Evolutionary conservation across 2,113 vertebrate genomes (phyloP).

Genomic region (Arvicanthis niloticus): DNA sequence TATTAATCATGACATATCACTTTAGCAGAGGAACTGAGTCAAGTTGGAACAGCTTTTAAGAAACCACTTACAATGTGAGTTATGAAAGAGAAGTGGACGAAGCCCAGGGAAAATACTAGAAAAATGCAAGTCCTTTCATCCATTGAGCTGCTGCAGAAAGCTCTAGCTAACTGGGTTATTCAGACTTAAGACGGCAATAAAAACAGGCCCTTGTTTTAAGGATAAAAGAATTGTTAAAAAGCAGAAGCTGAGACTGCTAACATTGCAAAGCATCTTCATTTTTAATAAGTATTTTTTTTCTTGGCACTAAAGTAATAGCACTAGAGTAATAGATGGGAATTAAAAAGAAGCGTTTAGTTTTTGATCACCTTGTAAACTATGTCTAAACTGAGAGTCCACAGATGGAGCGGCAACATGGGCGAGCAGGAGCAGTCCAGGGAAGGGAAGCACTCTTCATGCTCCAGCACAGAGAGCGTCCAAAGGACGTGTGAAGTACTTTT

Average conservation of each 20-base stretch:
- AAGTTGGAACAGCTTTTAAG: slow-evolving; percentile 76
- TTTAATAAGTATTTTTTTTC: slow-evolving; percentile 52
- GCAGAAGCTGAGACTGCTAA: slow-evolving; percentile 55
- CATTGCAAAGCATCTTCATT: slow-evolving; percentile 52
- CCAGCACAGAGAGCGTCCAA: background rate
- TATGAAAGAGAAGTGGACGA: slow-evolving; percentile 78
- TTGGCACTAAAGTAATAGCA: slow-evolving; percentile 40
- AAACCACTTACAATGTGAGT: slow-evolving; percentile 74
- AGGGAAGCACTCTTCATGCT: background rate
- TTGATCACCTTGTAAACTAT: slow-evolving; percentile 19
- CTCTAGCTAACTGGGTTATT: slow-evolving; percentile 72
- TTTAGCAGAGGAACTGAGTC: slow-evolving; percentile 73
- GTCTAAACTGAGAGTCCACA: slow-evolving; percentile 10
- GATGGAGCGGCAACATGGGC: background rate
- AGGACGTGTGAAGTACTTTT: slow-evolving; percentile 27
- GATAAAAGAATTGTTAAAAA: slow-evolving; percentile 66
- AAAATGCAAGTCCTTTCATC: slow-evolving; percentile 74
- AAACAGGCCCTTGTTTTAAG: slow-evolving; percentile 68
- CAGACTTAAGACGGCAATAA: slow-evolving; percentile 69
- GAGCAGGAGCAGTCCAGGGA: background rate
- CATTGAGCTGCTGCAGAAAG: slow-evolving; percentile 72
- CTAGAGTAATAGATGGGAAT: background rate
- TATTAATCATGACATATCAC: slow-evolving; percentile 77
- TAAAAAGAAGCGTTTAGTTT: background rate
- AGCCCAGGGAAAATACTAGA: slow-evolving; percentile 80